Evolutionary conservation across 1,140 invertebrate species (phyloP).

Genomic region (Nasonia vitripennis): DNA sequence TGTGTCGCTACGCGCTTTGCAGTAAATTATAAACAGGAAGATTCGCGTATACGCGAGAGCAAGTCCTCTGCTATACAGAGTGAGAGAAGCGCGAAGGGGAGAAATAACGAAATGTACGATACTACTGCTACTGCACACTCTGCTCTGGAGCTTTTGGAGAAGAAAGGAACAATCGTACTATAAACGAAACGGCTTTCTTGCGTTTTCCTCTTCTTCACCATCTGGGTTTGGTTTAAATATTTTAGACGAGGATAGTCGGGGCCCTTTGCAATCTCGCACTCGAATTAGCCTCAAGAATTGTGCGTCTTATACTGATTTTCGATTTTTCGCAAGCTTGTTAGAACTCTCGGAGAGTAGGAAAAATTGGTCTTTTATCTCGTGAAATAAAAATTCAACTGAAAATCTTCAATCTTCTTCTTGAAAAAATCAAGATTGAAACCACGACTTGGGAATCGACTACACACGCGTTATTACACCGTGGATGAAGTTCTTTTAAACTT

Average conservation of each 20-base stretch:
- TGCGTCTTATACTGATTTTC: not conserved
- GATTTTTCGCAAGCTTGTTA: not conserved
- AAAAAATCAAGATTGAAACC: too few relatives aligned
- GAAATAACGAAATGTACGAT: constrained; percentile 40
- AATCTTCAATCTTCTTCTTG: too few relatives aligned
- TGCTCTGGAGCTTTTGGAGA: not conserved
- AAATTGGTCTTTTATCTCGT: too few relatives aligned
- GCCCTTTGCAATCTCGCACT: not conserved
- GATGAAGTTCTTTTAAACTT: not conserved
- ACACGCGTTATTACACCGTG: not conserved
- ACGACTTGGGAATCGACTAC: too few relatives aligned
- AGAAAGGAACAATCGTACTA: constrained; percentile 15
- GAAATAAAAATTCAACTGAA: too few relatives aligned
- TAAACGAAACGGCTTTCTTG: constrained; percentile 13
- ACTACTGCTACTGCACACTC: not conserved
- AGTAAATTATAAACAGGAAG: constrained; percentile 45
- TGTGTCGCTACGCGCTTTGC: constrained; percentile 15
- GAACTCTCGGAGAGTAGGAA: too few relatives aligned
- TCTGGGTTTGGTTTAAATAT: constrained; percentile 6
- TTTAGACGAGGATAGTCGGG: not conserved
- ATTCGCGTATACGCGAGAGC: not conserved
- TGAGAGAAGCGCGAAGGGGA: not conserved
- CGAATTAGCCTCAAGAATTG: constrained; percentile 14
- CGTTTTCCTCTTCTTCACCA: not conserved
- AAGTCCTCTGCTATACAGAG: not conserved